Evolutionary conservation across 2,113 vertebrate genomes (phyloP).

Genomic region (Solea senegalensis): DNA sequence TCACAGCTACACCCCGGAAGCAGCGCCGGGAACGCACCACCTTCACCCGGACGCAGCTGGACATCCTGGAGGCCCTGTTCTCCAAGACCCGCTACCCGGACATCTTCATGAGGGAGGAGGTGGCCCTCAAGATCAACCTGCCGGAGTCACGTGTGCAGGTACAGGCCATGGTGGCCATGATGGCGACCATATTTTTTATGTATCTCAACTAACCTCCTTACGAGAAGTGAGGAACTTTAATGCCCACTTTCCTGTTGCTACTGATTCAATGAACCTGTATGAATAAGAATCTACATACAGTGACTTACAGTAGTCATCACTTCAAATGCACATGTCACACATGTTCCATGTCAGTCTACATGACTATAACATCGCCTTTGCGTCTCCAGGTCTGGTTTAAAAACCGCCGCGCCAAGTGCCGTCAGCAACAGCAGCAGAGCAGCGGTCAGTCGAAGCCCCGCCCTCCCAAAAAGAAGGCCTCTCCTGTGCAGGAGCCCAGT

Average conservation of each 20-base stretch:
- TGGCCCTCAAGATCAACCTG: constrained; percentile 89
- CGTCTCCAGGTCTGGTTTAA: constrained; percentile 85
- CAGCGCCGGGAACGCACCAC: constrained; percentile 87
- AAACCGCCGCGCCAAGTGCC: constrained; percentile 87
- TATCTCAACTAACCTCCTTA: not conserved
- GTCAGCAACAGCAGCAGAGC: constrained; percentile 87
- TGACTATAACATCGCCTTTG: not conserved
- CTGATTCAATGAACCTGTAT: too few relatives aligned
- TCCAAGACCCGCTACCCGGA: constrained; percentile 89
- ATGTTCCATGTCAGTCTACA: not conserved
- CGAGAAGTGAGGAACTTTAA: not conserved
- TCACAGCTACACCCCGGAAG: constrained; percentile 83
- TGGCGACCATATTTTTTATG: not conserved
- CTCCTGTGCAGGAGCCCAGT: constrained; percentile 77
- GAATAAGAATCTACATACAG: too few relatives aligned
- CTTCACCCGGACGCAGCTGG: constrained; percentile 87
- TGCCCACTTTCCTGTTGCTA: too few relatives aligned
- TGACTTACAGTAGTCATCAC: too few relatives aligned
- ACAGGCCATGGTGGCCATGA: constrained; percentile 6
- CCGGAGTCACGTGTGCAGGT: constrained; percentile 89
- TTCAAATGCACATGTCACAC: too few relatives aligned
- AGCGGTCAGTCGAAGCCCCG: constrained; percentile 86
- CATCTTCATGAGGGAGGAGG: constrained; percentile 91
- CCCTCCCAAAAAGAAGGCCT: constrained; percentile 86
- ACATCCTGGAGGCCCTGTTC: constrained; percentile 86